These are phyloP conservation scores for Heliconius hermathena DNA, from an alignment of 1,140 invertebrate species.

Conservation along the genomic window DNA sequence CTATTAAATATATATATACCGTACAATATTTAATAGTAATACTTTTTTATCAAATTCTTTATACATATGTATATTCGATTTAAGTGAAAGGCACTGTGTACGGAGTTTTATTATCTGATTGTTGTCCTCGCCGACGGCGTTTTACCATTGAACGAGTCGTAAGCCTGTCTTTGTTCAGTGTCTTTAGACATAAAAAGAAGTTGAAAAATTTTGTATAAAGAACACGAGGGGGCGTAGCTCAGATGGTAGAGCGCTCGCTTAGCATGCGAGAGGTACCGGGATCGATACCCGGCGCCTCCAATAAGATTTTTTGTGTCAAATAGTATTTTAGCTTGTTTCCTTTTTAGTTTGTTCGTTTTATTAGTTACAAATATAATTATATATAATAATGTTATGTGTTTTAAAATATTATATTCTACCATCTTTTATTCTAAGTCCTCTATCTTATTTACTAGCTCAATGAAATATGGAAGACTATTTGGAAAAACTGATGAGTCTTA, in stretches of 20 bases:
- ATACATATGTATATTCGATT: conserved; percentile 11
- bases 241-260: conserved; percentile 43
- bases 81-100: conserved; percentile 23
- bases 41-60: neutral
- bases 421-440: too few relatives aligned
- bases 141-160: neutral
- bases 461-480: too few relatives aligned
- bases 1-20: too few relatives aligned
- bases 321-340: neutral
- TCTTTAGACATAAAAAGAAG: neutral
- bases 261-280: conserved; percentile 86
- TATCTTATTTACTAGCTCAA: too few relatives aligned
- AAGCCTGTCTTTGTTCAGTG: neutral
- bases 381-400: too few relatives aligned
- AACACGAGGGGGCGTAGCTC: conserved; percentile 29
- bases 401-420: too few relatives aligned
- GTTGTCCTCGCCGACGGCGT: conserved; percentile 27
- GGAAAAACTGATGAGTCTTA: too few relatives aligned
- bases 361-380: too few relatives aligned
- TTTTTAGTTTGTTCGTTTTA: neutral
- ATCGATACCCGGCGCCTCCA: conserved; percentile 38
- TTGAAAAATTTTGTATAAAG: neutral
- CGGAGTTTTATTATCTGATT: conserved; percentile 23
- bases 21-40: neutral
- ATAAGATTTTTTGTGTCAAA: neutral